A percentile compares a stretch with the other conserved stretches of the same genome.
phyloP scores from a whole-genome alignment of 2,888 invertebrate species.

The Stenoptilia bipunctidactyla region DNA sequence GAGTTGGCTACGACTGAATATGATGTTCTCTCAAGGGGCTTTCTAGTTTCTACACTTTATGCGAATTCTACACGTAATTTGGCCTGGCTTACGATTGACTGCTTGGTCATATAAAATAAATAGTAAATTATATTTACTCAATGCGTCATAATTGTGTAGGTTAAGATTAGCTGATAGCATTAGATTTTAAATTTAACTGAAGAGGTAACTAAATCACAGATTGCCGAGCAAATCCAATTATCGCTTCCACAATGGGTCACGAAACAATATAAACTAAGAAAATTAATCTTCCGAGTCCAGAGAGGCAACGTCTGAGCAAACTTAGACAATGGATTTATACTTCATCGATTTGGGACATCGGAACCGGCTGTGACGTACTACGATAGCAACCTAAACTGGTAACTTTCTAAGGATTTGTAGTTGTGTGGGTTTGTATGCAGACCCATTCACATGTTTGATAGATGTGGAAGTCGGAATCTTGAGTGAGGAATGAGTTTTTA shows the following conservation, averaged over 20 bases:
- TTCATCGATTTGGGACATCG: constrained; percentile 65
- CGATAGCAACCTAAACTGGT: neutral
- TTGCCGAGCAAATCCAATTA: constrained; percentile 68
- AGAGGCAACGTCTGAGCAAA: constrained; percentile 61
- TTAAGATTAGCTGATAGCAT: no score
- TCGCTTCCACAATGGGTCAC: constrained; percentile 69
- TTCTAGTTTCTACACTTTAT: no score
- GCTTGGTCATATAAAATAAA: no score
- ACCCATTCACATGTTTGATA: no score
- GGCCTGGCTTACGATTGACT: no score
- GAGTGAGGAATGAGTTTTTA: constrained; percentile 1
- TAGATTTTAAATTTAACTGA: constrained; percentile 19
- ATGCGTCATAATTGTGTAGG: no score
- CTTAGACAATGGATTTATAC: constrained; percentile 71
- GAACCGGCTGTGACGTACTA: constrained; percentile 24
- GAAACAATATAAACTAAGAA: constrained; percentile 72
- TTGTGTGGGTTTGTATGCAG: no score
- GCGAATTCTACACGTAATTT: no score
- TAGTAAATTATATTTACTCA: no score
- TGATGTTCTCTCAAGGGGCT: no score
- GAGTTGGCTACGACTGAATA: no score
- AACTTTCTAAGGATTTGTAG: neutral
- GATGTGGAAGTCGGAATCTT: neutral
- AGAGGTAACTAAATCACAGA: constrained; percentile 64
- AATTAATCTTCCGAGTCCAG: constrained; percentile 70